Evolutionary conservation across 2,797 vertebrate species (phyloP), one percentile per base, ranked within the genome.

Genomic region (Apogon talboti): DNA sequence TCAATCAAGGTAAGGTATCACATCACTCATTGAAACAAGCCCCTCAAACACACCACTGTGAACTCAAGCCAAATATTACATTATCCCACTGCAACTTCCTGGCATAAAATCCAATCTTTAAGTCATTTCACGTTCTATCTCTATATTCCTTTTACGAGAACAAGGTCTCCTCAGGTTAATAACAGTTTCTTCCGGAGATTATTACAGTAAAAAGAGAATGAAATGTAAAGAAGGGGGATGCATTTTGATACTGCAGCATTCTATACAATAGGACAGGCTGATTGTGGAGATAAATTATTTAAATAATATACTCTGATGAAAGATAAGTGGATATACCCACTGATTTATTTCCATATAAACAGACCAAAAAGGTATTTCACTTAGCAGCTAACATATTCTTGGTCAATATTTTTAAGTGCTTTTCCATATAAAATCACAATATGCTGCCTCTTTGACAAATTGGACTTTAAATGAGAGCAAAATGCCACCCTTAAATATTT

Each of bases 71-170:
- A 84, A 81, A 85, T 61, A 79, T 72, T 65, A 48, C 79, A 84
- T 84, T 82, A 83, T 69, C 64, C 40, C 18, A 45, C 43, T 5
- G 28, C 44, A 70, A 63, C 65, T 85, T 78, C 53, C 73, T 57
- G 62, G 56, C 72, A 81, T 50, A 48, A 71, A 82, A 83, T 82
- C 56, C 57, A 67, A 87, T 89, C 77, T 86, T 75, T 51, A 47
- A 82, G 68, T 80, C 54, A 52, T 78, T 86, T 74, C 67, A 82
- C 59, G 11, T 85, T 62, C 66, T 15, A 61, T 69, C 43, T 63
- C 66, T 58, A 48, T 76, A 73, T 84, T 78, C 54, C 42, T 79
- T 84, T 87, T 85, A 89, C 67, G 48, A 82, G 85, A 86, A 80
- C 44, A 62, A 40, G 79, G 72, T 81, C 79, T 66, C 58, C 14